Base-by-base conservation (phyloP, 2,888 invertebrate genomes). In the Agrenia bidenticulata region DNA sequence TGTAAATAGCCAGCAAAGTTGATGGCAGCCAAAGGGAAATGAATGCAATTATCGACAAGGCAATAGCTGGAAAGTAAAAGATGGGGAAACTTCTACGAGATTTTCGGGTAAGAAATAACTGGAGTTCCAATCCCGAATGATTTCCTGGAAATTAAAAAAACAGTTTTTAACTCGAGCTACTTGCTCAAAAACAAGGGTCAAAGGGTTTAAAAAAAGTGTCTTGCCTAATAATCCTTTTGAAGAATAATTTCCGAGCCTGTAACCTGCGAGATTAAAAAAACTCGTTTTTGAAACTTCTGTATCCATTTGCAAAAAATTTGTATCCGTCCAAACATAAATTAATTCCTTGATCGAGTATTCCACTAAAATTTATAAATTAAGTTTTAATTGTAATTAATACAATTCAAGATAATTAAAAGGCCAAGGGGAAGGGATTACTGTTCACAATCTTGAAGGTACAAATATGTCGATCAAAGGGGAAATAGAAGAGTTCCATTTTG, bases 31-130 rank as follows among this genome's bases (percentile, higher is more conserved):
- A 58, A 2, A 58, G 26, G 9, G 58, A 39, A 5, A 23, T n/a
- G 23, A 42, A 45, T 2, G 58, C 37, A 23, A 49, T 45, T 15
- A 45, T 2, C 5, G 9, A n/a, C 26, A 58, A 27, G 2, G 49
- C 58, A 1, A 58, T n/a, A 1, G 41, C 45, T 42, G 58, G 49
- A 26, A 58, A 58, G 17, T 58, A 58, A 9, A 24, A 45, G 23
- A 58, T 2, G 2, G 58, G 45, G 17, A 58, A 45, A 49, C 58
- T 58, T 17, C 58, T 42, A 2, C 9, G 23, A 5, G 15, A 15
- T 17, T 58, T n/a, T n/a, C 58, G 23, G 5, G 13, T 4, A 26
- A 58, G 45, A 5, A 45, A 13, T 24, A 58, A 49, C 17, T 58
- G 13, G 2, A 58, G 2, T 26, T 27, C 49, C 15, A 58, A 15